phyloP scores from a whole-genome alignment of 2,113 vertebrate species.

The Psilopogon haemacephalus region DNA sequence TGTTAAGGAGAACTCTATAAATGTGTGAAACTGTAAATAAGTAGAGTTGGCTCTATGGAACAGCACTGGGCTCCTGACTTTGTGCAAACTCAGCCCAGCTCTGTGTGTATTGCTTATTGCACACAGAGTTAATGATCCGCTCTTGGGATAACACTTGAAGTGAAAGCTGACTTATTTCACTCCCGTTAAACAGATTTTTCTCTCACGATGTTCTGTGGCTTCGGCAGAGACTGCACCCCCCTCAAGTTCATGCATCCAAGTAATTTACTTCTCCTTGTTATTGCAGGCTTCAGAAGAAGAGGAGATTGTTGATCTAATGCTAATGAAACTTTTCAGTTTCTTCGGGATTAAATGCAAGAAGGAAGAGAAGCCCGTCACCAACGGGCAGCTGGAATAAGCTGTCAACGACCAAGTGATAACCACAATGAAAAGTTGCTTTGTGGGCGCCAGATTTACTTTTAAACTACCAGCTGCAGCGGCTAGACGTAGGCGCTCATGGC shows the following conservation, averaged over 20 bases:
- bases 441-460: background rate
- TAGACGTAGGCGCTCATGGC: background rate
- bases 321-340: slow-evolving; percentile 87
- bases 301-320: slow-evolving; percentile 90
- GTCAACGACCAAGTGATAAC: background rate
- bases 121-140: too few species aligned
- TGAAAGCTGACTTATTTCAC: background rate
- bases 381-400: background rate
- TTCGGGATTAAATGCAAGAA: slow-evolving; percentile 85
- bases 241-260: fast-evolving
- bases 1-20: too few species aligned
- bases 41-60: too few species aligned
- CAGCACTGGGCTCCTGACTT: too few species aligned
- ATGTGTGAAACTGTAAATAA: too few species aligned
- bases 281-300: slow-evolving; percentile 90
- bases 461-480: background rate
- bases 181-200: background rate
- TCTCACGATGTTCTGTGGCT: background rate
- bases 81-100: too few species aligned
- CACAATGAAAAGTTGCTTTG: background rate
- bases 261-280: background rate
- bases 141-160: too few species aligned
- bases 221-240: background rate
- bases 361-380: background rate
- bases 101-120: too few species aligned